phyloP scores from a whole-genome alignment of 2,113 vertebrate species.

The Tricholaema leucomelas region DNA sequence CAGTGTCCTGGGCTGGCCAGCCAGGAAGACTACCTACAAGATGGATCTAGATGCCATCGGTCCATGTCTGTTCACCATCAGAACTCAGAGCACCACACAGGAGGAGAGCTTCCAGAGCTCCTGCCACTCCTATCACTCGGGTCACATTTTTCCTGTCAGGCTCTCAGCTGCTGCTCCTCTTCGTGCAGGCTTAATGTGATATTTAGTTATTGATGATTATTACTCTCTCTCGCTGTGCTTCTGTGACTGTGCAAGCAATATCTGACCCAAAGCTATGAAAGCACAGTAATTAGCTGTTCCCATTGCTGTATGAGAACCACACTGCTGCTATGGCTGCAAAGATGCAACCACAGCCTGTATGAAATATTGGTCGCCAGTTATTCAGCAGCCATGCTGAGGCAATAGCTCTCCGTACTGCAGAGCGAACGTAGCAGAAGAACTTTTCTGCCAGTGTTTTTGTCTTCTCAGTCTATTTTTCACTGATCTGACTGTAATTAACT shows the following conservation, averaged over 20 bases:
- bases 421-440: neutral
- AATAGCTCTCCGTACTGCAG: neutral
- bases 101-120: neutral
- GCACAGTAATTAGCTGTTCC: neutral
- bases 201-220: neutral
- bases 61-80: neutral
- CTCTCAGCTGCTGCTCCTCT: neutral
- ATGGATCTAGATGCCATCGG: slow-evolving; percentile 11
- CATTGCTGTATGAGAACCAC: neutral
- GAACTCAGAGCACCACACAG: neutral
- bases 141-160: neutral
- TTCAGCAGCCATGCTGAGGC: neutral
- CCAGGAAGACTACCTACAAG: neutral
- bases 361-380: slow-evolving; percentile 10
- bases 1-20: neutral
- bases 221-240: neutral
- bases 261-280: neutral
- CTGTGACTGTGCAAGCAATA: neutral
- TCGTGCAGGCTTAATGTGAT: neutral
- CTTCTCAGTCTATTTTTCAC: neutral
- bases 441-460: neutral
- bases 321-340: neutral
- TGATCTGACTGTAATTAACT: neutral
- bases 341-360: neutral
- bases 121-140: neutral